A percentile compares a stretch with the other conserved stretches of the same genome.
Evolutionary conservation across 2,888 invertebrate species (phyloP).

Genomic region (Scelioninae gen. 1): DNA sequence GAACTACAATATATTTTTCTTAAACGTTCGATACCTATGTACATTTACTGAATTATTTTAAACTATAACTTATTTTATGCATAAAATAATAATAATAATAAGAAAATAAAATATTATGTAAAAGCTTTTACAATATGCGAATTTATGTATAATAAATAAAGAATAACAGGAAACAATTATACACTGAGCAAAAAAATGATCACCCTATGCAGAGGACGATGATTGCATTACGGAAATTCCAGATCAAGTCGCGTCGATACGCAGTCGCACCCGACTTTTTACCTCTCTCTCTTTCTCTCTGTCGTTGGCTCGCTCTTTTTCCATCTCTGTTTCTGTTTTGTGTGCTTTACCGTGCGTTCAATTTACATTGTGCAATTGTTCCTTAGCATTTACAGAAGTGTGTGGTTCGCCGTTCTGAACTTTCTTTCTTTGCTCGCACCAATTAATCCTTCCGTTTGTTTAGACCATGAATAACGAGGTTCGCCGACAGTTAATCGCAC

Average conservation of each 20-base stretch:
- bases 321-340: conserved; percentile 19
- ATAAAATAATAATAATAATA: too few species aligned
- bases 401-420: conserved; percentile 12
- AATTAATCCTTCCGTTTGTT: conserved; percentile 51
- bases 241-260: conserved; percentile 37
- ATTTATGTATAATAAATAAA: too few species aligned
- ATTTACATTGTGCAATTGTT: conserved; percentile 30
- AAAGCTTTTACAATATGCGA: too few species aligned
- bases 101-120: too few species aligned
- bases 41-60: too few species aligned
- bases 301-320: background rate
- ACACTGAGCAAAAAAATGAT: too few species aligned
- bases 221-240: conserved; percentile 11
- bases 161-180: too few species aligned
- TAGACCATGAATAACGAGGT: conserved; percentile 35
- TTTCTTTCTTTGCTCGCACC: conserved; percentile 13
- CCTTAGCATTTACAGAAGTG: conserved; percentile 37
- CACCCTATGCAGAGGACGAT: conserved; percentile 31
- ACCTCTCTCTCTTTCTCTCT: background rate
- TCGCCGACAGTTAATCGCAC: conserved; percentile 28
- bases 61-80: too few species aligned
- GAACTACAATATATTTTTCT: too few species aligned
- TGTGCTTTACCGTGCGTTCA: conserved; percentile 23
- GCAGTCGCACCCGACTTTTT: conserved; percentile 38
- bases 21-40: too few species aligned